Conservation (phyloP, 2,113 vertebrate species). For the Cryptomyrus ogoouensis region DNA sequence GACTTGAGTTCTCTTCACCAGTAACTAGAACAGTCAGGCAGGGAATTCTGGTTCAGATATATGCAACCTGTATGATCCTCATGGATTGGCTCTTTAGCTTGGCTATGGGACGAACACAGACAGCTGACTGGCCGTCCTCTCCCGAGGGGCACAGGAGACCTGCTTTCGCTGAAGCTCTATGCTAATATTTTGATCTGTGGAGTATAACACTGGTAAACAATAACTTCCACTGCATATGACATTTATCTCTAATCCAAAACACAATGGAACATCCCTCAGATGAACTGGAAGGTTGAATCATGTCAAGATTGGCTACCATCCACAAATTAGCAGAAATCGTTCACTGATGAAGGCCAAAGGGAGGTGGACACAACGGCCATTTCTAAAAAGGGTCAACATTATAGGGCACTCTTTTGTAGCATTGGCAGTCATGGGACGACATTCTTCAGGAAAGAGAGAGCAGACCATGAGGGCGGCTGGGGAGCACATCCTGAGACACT, state of each 20-base stretch:
- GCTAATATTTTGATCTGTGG: not conserved
- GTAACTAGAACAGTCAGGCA: not conserved
- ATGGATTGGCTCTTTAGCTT: not conserved
- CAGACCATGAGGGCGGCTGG: not conserved
- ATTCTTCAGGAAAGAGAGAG: not conserved
- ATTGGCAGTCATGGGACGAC: not conserved
- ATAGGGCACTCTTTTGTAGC: not conserved
- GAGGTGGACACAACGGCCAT: not conserved
- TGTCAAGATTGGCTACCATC: not conserved
- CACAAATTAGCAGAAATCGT: not conserved
- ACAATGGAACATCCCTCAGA: not conserved
- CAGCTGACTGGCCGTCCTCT: not conserved
- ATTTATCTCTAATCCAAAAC: not conserved
- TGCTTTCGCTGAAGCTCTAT: not conserved
- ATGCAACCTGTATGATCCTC: not conserved
- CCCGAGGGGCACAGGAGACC: not conserved
- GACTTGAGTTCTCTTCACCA: not conserved
- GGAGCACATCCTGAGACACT: not conserved
- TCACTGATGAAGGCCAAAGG: not conserved
- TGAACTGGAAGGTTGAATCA: not conserved
- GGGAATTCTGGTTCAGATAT: not conserved
- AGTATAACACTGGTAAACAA: not conserved
- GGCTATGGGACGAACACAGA: not conserved
- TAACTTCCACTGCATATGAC: not conserved
- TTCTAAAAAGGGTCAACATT: not conserved